phyloP scores from a whole-genome alignment of 1,140 invertebrate species.

The Lepidurus arcticus region DNA sequence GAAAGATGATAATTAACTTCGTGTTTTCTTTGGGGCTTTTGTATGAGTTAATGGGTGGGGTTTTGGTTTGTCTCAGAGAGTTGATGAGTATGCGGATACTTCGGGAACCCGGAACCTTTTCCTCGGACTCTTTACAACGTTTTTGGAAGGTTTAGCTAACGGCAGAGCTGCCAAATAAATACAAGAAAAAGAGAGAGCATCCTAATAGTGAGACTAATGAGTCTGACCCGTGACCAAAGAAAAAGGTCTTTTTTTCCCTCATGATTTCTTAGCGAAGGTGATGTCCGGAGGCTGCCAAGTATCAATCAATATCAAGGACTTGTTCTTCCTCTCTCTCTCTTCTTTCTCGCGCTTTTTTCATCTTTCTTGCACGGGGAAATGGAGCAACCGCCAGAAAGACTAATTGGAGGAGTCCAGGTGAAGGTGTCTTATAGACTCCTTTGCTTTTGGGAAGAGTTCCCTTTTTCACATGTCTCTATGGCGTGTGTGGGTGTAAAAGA shows the following conservation, averaged over 20 bases:
- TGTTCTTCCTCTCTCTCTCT: slow-evolving; percentile 14
- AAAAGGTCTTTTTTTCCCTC: neutral
- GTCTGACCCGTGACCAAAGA: neutral
- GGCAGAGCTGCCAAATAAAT: neutral
- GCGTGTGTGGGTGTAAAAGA: neutral
- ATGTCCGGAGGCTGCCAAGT: neutral
- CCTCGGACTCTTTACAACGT: neutral
- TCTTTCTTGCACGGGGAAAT: slow-evolving; percentile 26
- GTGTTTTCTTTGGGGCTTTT: neutral
- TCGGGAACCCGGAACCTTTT: neutral
- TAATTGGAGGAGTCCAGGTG: slow-evolving; percentile 20
- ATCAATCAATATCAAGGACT: slow-evolving; percentile 26
- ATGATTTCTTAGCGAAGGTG: slow-evolving; percentile 17
- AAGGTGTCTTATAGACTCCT: slow-evolving; percentile 23
- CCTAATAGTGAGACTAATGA: slow-evolving; percentile 23
- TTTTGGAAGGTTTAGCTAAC: neutral
- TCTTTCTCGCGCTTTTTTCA: slow-evolving; percentile 17
- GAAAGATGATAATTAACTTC: slow-evolving; percentile 37
- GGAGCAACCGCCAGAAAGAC: slow-evolving; percentile 1
- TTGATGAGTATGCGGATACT: neutral
- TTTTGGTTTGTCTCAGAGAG: neutral
- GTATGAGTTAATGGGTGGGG: neutral
- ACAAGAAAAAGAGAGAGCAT: neutral
- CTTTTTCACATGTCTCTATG: slow-evolving; percentile 23
- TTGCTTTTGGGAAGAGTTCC: neutral